phyloP scores from a whole-genome alignment of 2,797 vertebrate species.

The Notoglanidium macrostoma region DNA sequence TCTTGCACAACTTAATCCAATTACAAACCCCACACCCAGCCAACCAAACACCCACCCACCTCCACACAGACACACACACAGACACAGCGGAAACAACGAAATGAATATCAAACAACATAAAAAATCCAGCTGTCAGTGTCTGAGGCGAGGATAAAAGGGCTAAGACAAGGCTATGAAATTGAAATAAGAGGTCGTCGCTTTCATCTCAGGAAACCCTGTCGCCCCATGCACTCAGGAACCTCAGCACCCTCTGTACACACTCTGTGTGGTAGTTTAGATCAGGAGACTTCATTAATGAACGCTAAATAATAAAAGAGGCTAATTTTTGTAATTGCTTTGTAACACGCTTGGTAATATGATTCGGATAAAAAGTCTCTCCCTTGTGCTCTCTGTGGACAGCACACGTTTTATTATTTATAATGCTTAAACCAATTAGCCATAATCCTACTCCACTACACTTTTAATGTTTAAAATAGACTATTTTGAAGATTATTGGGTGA shows the following conservation, averaged over 20 bases:
- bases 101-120: conserved; percentile 26
- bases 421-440: neutral
- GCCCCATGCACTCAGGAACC: neutral
- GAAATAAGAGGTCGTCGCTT: conserved; percentile 56
- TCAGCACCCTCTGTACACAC: conserved; percentile 1
- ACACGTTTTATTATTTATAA: neutral
- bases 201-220: conserved; percentile 27
- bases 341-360: neutral
- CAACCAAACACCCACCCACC: conserved; percentile 59
- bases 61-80: conserved; percentile 60
- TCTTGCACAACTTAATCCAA: conserved; percentile 73
- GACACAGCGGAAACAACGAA: neutral
- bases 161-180: conserved; percentile 66
- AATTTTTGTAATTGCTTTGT: conserved; percentile 12
- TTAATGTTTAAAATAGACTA: neutral
- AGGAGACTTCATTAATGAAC: neutral
- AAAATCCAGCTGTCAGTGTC: conserved; percentile 60
- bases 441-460: neutral
- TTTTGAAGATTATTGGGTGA: neutral
- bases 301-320: neutral
- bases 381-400: neutral
- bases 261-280: neutral
- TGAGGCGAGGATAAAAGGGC: conserved; percentile 64
- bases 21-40: conserved; percentile 60
- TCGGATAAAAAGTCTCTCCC: neutral